Conservation (phyloP, 2,113 vertebrate species). For the Thunnus thynnus region DNA sequence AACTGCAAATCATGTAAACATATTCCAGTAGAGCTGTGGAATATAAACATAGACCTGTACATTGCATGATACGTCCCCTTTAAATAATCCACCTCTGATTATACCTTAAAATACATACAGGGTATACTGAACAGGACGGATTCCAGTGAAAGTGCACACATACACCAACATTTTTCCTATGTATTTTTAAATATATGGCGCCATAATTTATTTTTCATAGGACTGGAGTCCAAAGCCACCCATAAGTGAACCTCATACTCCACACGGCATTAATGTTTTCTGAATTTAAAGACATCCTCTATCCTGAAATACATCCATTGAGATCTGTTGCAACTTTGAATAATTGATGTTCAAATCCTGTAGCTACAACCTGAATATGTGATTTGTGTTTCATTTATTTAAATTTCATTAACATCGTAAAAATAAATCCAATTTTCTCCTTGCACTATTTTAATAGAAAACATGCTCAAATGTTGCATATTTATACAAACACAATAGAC, state of each 20-base stretch:
- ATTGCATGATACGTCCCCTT: too few species aligned
- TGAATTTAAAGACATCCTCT: not conserved
- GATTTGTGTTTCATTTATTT: not conserved
- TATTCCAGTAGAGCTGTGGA: too few species aligned
- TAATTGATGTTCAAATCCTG: not conserved
- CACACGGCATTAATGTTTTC: not conserved
- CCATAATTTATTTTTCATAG: not conserved
- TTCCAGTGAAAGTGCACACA: not conserved
- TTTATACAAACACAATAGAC: conserved; percentile 4
- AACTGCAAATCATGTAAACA: too few species aligned
- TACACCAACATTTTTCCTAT: not conserved
- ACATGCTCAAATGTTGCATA: not conserved
- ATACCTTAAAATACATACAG: not conserved
- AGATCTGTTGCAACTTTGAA: not conserved
- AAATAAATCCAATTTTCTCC: not conserved
- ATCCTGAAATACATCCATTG: not conserved
- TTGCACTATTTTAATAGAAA: not conserved
- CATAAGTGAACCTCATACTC: not conserved
- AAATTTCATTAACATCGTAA: not conserved
- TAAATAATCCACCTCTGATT: not conserved
- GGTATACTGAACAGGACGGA: not conserved
- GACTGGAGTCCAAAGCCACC: too few species aligned
- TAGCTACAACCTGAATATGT: not conserved
- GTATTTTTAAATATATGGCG: not conserved
- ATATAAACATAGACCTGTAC: too few species aligned